These are phyloP conservation scores for Actinia tenebrosa DNA, from an alignment of 64 coral and sea anemone genomes.

Conservation along the genomic window DNA sequence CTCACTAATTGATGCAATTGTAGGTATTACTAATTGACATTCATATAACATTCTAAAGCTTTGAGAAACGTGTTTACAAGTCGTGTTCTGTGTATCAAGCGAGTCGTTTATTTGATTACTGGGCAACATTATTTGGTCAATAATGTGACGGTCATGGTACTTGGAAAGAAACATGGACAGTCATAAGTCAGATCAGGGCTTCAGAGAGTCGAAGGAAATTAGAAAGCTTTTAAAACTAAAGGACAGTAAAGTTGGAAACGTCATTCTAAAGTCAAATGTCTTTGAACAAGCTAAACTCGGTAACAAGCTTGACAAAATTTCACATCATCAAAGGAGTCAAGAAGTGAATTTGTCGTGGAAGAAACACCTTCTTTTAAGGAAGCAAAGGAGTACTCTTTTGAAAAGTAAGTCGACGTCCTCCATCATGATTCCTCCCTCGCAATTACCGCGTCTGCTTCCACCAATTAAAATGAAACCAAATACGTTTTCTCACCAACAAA, in stretches of 20 bases:
- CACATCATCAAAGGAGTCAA: not conserved
- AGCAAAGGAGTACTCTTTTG: not conserved
- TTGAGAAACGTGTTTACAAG: not conserved
- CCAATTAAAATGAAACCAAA: not conserved
- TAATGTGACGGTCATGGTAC: no score
- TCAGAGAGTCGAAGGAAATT: not conserved
- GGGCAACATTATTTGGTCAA: not conserved
- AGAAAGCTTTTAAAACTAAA: slow-evolving; percentile 5
- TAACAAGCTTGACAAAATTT: slow-evolving; percentile 10
- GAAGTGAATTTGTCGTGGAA: not conserved
- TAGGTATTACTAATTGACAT: not conserved
- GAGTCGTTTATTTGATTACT: not conserved
- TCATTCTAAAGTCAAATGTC: slow-evolving; percentile 20
- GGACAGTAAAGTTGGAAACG: slow-evolving; percentile 1
- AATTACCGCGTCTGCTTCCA: not conserved
- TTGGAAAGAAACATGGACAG: not conserved
- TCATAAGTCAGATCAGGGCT: not conserved
- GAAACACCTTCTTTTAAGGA: slow-evolving; percentile 2
- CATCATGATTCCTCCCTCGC: not conserved
- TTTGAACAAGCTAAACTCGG: slow-evolving; percentile 8
- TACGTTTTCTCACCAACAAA: not conserved
- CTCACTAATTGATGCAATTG: not conserved
- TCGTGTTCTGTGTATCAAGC: not conserved
- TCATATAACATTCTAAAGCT: not conserved
- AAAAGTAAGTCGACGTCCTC: slow-evolving; percentile 6